phyloP scores from a whole-genome alignment of 2,797 vertebrate genomes.

The Lepus townsendii region DNA sequence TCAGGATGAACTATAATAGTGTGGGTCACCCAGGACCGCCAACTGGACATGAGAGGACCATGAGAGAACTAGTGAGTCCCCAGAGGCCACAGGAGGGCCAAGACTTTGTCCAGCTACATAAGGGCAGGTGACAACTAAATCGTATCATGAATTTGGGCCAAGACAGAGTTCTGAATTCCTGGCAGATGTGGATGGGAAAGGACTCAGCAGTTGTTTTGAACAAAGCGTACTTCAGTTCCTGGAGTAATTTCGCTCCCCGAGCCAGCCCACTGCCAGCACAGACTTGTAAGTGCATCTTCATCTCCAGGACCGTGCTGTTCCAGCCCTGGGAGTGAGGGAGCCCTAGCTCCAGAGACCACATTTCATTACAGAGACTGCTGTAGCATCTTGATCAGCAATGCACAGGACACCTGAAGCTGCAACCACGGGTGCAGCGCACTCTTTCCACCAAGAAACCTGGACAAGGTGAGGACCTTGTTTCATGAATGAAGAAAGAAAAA shows the following conservation, averaged over 20 bases:
- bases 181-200: conserved; percentile 63
- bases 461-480: conserved; percentile 19
- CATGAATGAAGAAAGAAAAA: neutral
- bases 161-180: conserved; percentile 58
- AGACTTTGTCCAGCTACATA: neutral
- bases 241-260: conserved; percentile 56
- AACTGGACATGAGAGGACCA: neutral
- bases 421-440: conserved; percentile 37
- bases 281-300: conserved; percentile 47
- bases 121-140: neutral
- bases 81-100: neutral
- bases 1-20: neutral
- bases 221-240: conserved; percentile 40
- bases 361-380: conserved; percentile 51
- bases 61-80: neutral
- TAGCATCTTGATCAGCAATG: conserved; percentile 26
- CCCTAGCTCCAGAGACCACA: neutral
- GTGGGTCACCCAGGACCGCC: conserved; percentile 41
- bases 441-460: conserved; percentile 57
- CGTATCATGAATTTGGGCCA: neutral
- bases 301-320: conserved; percentile 3
- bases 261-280: conserved; percentile 41
- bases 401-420: conserved; percentile 15
- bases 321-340: conserved; percentile 9
- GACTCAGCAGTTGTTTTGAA: conserved; percentile 37